Evolutionary conservation across 2,888 invertebrate species (phyloP), one percentile per base, ranked within the genome.

Genomic region (Lymantria monacha): DNA sequence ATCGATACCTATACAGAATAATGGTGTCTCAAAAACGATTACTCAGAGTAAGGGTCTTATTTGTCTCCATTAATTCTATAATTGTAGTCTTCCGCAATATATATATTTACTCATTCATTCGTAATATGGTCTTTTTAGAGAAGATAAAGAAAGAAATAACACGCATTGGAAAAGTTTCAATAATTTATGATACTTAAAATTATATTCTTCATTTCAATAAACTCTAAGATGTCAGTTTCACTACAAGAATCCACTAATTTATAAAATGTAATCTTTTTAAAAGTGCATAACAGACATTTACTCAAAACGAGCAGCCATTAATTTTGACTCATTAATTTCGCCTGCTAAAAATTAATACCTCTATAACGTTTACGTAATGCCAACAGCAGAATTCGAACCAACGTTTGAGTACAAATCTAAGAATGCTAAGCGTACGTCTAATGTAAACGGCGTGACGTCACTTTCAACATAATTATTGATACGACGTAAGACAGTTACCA

Each of bases 391-490:
- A 41, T 41, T 14, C 12, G 14, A 38, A 38, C 7, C 38, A n/a
- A 38, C 38, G 38, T 38, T 36, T 38, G 33, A 33, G 10, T 33
- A 38, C 38, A 38, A n/a, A 38, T 38, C 12, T 38, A 38, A 38
- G 11, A 38, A 38, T 38, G 38, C 12, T 38, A 33, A 33, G 38
- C 11, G 12, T 38, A n/a, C 1, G n/a, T 38, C 33, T 38, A 38
- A 12, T 38, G 7, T 38, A 22, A 22, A 33, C 33, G 10, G 33
- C 33, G 33, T 41, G 41, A 41, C 41, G 41, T 44, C 31, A 44
- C 13, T 7, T 13, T 9, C 30, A 14, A 31, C 44, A 44, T 30
- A 45, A 46, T 46, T 38, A 45, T 42, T 43, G 50, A 46, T 46
- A 46, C 38, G 9, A 33, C 38, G 47, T 12, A 41, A 46, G 46